Evolutionary conservation across 1,140 invertebrate species (phyloP).

Genomic region (Diorhabda sublineata): DNA sequence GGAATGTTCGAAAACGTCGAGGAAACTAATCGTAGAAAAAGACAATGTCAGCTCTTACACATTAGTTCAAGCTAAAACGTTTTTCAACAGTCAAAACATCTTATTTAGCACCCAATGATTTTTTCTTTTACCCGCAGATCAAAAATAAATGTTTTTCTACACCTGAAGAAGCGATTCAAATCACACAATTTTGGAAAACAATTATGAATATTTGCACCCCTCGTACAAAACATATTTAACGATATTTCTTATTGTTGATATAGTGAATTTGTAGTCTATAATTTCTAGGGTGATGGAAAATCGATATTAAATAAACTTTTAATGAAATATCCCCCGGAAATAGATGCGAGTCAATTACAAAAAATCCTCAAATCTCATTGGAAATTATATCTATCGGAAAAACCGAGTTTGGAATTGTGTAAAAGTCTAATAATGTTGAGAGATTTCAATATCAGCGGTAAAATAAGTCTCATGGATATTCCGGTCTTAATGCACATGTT

Average conservation of each 20-base stretch:
- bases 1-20: no score
- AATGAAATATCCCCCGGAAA: conserved; percentile 59
- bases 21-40: background rate
- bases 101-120: no score
- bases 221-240: no score
- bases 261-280: no score
- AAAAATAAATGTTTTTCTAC: no score
- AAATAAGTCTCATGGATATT: conserved; percentile 57
- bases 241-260: no score
- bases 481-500: conserved; percentile 60
- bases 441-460: conserved; percentile 62
- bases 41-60: background rate
- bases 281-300: conserved; percentile 51
- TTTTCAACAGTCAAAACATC: no score
- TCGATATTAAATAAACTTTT: conserved; percentile 50
- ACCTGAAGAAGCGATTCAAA: no score
- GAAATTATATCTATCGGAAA: conserved; percentile 50
- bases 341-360: conserved; percentile 59
- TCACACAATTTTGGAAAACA: no score
- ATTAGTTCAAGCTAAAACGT: no score
- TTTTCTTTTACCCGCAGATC: no score
- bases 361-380: conserved; percentile 60
- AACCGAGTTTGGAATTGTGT: conserved; percentile 59
- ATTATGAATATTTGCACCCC: no score
- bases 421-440: conserved; percentile 65